Evolutionary conservation across 2,113 vertebrate genomes (phyloP).

Genomic region (Rhombomys opimus): DNA sequence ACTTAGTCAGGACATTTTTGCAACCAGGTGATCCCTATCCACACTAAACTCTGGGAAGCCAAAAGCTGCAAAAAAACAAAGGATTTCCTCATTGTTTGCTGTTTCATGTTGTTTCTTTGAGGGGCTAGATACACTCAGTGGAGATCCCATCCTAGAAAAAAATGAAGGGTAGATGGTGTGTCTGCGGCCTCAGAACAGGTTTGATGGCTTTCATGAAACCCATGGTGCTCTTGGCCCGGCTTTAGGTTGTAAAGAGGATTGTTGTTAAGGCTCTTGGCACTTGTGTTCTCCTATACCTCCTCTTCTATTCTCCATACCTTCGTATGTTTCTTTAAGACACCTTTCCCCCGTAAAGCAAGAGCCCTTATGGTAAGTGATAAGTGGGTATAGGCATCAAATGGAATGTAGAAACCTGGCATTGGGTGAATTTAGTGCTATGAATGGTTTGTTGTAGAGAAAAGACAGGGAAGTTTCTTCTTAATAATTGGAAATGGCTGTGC

Average conservation of each 20-base stretch:
- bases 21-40: neutral
- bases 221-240: neutral
- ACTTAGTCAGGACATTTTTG: neutral
- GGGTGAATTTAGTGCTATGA: neutral
- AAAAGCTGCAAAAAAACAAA: neutral
- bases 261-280: neutral
- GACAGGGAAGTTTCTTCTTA: neutral
- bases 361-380: neutral
- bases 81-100: neutral
- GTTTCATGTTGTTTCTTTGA: neutral
- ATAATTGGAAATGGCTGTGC: neutral
- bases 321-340: neutral
- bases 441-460: neutral
- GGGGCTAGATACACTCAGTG: neutral
- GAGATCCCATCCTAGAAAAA: neutral
- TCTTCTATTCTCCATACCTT: neutral
- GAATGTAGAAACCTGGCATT: neutral
- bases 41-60: neutral
- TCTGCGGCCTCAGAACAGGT: neutral
- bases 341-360: neutral
- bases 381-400: neutral
- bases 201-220: neutral
- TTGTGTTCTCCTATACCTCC: neutral
- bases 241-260: neutral
- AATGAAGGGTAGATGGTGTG: too few relatives aligned